Percentiles rank a stretch among this genome's conserved stretches.
These are phyloP conservation scores for Chymomyza caudatula DNA, from an alignment of 2,888 invertebrate genomes.

Conservation along the genomic window DNA sequence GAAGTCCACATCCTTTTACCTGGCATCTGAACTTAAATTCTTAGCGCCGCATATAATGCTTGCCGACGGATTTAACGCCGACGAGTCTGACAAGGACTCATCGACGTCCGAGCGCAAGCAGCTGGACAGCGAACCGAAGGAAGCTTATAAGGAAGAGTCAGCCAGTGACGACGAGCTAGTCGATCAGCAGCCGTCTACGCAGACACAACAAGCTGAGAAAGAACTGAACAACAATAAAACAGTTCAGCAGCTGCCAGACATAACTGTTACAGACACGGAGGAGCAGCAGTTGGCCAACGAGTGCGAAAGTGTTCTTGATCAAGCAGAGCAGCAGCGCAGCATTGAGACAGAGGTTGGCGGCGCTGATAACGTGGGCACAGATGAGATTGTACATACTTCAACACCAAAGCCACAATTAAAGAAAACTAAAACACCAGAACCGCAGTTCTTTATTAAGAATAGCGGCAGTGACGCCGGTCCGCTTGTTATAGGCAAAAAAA, in stretches of 20 bases:
- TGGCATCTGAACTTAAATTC: constrained; percentile 60
- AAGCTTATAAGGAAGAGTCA: constrained; percentile 1
- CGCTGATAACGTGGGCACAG: not conserved
- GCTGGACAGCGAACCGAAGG: constrained; percentile 22
- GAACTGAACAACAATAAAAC: not conserved
- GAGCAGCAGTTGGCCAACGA: no score
- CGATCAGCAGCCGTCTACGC: not conserved
- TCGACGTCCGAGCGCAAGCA: constrained; percentile 13
- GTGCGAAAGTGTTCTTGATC: no score
- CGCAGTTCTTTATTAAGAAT: constrained; percentile 55
- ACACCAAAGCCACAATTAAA: not conserved
- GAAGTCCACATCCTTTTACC: constrained; percentile 44
- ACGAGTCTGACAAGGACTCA: constrained; percentile 21
- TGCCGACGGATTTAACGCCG: not conserved
- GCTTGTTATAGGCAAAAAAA: constrained; percentile 50
- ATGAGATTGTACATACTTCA: not conserved
- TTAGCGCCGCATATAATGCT: constrained; percentile 47
- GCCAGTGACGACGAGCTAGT: constrained; percentile 7
- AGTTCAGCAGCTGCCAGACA: not conserved
- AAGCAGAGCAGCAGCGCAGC: no score
- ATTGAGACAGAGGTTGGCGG: no score
- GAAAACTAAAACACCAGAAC: not conserved
- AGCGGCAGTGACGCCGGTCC: constrained; percentile 24
- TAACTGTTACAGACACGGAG: no score
- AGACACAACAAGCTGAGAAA: not conserved